These are phyloP conservation scores for Microhierax caerulescens DNA, from an alignment of 2,797 vertebrate genomes.

Conservation along the genomic window DNA sequence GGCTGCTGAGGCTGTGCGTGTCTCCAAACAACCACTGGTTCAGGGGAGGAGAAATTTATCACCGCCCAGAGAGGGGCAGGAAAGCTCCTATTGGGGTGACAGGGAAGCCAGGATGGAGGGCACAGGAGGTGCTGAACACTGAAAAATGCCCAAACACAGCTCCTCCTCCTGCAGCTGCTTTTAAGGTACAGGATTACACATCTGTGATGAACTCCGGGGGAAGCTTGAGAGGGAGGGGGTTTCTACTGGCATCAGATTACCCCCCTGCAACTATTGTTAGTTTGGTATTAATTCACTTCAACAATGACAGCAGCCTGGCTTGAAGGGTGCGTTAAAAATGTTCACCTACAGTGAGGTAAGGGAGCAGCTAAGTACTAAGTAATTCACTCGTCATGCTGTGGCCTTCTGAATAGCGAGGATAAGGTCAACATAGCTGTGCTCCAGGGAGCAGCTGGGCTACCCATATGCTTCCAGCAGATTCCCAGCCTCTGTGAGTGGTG, in stretches of 20 bases:
- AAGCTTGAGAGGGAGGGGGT: background rate
- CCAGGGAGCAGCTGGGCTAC: background rate
- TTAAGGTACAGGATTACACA: background rate
- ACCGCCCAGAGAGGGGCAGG: fast-evolving
- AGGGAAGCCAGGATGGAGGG: background rate
- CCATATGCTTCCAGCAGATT: background rate
- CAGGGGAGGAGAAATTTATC: background rate
- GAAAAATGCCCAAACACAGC: background rate
- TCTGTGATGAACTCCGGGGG: background rate
- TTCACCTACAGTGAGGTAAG: background rate
- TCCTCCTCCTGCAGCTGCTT: background rate
- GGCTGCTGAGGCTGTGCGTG: fast-evolving
- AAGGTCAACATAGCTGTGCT: background rate
- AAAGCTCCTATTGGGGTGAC: background rate
- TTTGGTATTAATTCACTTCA: background rate
- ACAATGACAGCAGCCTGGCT: background rate
- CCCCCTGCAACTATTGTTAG: background rate
- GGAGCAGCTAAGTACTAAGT: background rate
- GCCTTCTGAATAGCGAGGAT: background rate
- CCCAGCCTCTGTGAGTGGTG: background rate
- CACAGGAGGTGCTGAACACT: background rate
- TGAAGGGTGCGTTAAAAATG: background rate
- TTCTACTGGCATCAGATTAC: background rate
- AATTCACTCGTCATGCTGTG: background rate
- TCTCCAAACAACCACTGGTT: fast-evolving